These are phyloP conservation scores for Tapirus terrestris DNA, from an alignment of 2,113 vertebrate genomes.

Conservation along the genomic window DNA sequence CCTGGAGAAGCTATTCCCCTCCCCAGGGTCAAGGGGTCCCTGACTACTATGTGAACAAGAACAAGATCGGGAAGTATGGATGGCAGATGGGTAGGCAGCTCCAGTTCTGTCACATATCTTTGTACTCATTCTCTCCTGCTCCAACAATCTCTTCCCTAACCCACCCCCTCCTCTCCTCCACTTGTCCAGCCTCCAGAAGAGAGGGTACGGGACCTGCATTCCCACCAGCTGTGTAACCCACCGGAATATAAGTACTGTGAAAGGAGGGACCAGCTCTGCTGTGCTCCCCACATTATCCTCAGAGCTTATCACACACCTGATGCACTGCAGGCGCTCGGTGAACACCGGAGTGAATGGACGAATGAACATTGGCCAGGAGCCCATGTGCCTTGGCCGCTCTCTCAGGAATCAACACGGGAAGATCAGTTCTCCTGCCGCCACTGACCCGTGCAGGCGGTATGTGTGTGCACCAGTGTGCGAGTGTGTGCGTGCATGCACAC, in stretches of 20 bases:
- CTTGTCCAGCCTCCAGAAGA: not conserved
- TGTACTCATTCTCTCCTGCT: not conserved
- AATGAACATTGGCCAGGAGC: not conserved
- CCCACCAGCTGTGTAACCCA: not conserved
- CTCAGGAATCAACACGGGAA: not conserved
- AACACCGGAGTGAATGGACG: not conserved
- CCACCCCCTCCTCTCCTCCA: not conserved
- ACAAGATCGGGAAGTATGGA: rapidly evolving
- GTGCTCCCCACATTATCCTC: not conserved
- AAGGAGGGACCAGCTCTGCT: not conserved
- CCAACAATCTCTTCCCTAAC: not conserved
- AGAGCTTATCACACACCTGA: not conserved
- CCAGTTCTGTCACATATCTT: not conserved
- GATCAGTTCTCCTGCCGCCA: not conserved
- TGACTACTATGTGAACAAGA: not conserved
- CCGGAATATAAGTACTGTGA: not conserved
- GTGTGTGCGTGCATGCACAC: not conserved
- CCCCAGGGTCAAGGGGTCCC: not conserved
- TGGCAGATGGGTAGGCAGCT: not conserved
- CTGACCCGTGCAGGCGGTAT: not conserved
- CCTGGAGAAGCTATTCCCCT: not conserved
- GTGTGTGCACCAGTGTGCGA: not conserved
- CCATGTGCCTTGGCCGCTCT: not conserved
- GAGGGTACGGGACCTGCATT: not conserved
- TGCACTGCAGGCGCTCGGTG: not conserved